Base-by-base conservation (phyloP, 2,888 invertebrate genomes). In the Copidosoma aretas region DNA sequence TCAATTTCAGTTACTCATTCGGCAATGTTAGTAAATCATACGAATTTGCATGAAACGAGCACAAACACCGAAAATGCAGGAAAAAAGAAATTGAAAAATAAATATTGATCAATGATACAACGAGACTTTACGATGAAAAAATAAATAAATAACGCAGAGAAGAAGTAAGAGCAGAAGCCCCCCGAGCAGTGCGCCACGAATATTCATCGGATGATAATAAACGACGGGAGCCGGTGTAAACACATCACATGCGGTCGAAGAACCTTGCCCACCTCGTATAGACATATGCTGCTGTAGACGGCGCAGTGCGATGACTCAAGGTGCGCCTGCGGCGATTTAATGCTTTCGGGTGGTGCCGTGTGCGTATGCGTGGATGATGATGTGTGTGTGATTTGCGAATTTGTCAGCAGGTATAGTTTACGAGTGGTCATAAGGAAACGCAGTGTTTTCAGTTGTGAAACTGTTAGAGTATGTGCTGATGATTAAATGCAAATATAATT, bases 171-270 rank as follows among this genome's bases (percentile, higher is more conserved):
- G 17, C 41, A 32, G 39, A n/a, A 57, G 39, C 24, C 56, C 43
- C n/a, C 21, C 22, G 19, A 12, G 51, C 32, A 22, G 22, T 19
- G 1, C 32, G 32, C 3, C n/a, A 60, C 57, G 67, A 70, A 72
- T 72, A 72, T 72, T 72, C 72, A 70, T 70, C 58, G 67, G 63
- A 68, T 66, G 72, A 70, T 72, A 72, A 72, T 70, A 66, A 72
- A 57, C 63, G 70, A 58, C 49, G 64, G 70, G 66, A 70, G 64
- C 54, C 65, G 43, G 67, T 62, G 62, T 56, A 64, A 70, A 67
- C 65, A 65, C 57, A 60, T 41, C 62, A 32, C 32, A 32, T 61
- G 60, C 62, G 69, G 64, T 67, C 67, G 64, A 60, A 61, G 62
- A 68, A 64, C 66, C 49, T 19, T 46, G 10, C 22, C 39, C 60